Conservation (phyloP, 2,113 vertebrate species). For the Clinocottus analis region DNA sequence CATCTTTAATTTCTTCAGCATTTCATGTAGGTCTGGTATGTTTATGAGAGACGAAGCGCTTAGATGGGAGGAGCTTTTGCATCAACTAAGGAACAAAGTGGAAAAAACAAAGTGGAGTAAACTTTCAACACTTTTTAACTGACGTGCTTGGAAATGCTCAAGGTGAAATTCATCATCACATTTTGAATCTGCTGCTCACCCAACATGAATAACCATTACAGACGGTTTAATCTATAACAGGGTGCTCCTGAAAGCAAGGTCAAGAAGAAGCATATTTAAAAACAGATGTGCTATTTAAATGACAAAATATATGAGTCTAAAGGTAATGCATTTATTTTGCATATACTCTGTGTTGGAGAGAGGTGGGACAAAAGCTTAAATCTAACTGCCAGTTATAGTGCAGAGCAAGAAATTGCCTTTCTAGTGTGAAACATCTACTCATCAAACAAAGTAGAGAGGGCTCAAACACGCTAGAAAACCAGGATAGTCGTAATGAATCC, state of each 20-base stretch:
- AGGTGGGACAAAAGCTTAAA: not conserved
- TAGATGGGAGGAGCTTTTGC: not conserved
- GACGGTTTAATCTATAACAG: not conserved
- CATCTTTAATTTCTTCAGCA: not conserved
- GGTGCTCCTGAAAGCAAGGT: not conserved
- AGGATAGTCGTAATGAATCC: slow-evolving; percentile 66
- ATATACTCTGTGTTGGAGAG: not conserved
- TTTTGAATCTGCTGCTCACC: slow-evolving; percentile 4
- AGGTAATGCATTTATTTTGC: slow-evolving; percentile 7
- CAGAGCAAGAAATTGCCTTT: slow-evolving; percentile 22
- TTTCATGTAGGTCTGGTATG: not conserved
- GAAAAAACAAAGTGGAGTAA: not conserved
- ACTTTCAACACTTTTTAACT: not conserved
- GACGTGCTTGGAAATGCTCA: slow-evolving; percentile 1
- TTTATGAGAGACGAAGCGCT: not conserved
- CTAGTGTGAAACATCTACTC: slow-evolving; percentile 28
- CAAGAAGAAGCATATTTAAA: slow-evolving; percentile 1
- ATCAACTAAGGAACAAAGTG: not conserved
- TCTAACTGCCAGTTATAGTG: slow-evolving; percentile 10
- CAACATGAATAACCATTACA: slow-evolving; percentile 4
- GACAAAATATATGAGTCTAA: not conserved
- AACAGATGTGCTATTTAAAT: slow-evolving; percentile 16
- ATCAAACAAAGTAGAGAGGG: slow-evolving; percentile 40
- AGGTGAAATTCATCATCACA: slow-evolving; percentile 27
- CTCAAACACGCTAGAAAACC: slow-evolving; percentile 37